Evolutionary conservation across 2,113 vertebrate species (phyloP).

Genomic region (Proteles cristata): DNA sequence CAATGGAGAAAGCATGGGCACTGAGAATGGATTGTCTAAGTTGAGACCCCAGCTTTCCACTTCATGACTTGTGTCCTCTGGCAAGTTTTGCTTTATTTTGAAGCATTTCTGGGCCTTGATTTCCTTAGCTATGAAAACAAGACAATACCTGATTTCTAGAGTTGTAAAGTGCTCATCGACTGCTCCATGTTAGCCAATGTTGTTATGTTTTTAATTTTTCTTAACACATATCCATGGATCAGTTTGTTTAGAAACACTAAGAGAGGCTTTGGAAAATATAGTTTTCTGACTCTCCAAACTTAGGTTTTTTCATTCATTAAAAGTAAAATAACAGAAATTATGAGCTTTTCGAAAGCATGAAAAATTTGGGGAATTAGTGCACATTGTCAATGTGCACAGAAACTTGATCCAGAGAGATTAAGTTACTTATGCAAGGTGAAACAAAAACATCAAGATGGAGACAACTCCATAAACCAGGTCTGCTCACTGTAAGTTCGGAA

Average conservation of each 20-base stretch:
- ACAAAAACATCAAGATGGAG: background rate
- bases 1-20: background rate
- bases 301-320: background rate
- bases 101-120: background rate
- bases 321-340: background rate
- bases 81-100: background rate
- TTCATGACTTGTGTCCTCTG: background rate
- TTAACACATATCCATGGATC: background rate
- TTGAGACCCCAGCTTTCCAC: background rate
- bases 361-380: background rate
- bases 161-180: background rate
- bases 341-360: background rate
- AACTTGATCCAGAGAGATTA: background rate
- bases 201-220: background rate
- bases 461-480: background rate
- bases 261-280: background rate
- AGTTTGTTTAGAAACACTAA: background rate
- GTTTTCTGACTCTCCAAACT: background rate
- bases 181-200: background rate
- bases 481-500: background rate
- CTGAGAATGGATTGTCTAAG: background rate
- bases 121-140: constrained; percentile 8
- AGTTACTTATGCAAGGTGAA: background rate
- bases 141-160: background rate
- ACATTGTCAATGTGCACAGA: background rate